Conservation (phyloP, 2,888 invertebrate genomes). For the Hypena proboscidalis region DNA sequence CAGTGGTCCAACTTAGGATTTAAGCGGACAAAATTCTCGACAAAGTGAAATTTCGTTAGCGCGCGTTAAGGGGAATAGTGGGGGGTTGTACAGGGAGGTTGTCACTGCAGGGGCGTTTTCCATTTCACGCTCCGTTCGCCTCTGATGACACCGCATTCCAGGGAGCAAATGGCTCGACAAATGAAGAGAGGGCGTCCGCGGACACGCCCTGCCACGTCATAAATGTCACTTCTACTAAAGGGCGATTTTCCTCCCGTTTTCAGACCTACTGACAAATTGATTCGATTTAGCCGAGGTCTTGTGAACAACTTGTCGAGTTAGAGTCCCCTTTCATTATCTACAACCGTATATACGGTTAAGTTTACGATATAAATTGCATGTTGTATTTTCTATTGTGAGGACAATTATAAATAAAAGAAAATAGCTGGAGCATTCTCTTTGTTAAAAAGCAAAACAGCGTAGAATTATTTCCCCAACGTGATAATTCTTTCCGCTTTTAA, state of each 20-base stretch:
- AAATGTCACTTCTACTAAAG: conserved; percentile 71
- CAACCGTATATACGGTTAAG: conserved; percentile 16
- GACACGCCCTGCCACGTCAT: conserved; percentile 80
- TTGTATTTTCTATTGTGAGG: conserved; percentile 15
- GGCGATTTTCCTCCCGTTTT: conserved; percentile 46
- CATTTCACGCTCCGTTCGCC: conserved; percentile 82
- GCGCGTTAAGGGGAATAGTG: conserved; percentile 61
- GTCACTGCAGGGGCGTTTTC: conserved; percentile 82
- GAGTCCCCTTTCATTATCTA: conserved; percentile 34
- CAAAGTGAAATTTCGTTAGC: conserved; percentile 78
- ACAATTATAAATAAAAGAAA: conserved; percentile 45
- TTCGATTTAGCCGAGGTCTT: conserved; percentile 61
- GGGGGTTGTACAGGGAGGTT: conserved; percentile 54
- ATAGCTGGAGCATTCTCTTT: conserved; percentile 39
- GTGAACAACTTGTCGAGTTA: conserved; percentile 28
- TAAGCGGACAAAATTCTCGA: conserved; percentile 55
- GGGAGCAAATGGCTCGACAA: conserved; percentile 82
- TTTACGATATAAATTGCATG: conserved; percentile 20
- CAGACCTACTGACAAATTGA: conserved; percentile 66
- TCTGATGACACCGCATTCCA: conserved; percentile 84
- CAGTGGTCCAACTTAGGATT: conserved; percentile 44
- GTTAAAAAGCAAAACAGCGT: conserved; percentile 39
- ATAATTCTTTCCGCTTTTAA: conserved; percentile 55
- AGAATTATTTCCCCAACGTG: conserved; percentile 46
- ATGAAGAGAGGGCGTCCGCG: conserved; percentile 78